phyloP scores from a whole-genome alignment of 2,113 vertebrate genomes.

The Toxotes chatareus region DNA sequence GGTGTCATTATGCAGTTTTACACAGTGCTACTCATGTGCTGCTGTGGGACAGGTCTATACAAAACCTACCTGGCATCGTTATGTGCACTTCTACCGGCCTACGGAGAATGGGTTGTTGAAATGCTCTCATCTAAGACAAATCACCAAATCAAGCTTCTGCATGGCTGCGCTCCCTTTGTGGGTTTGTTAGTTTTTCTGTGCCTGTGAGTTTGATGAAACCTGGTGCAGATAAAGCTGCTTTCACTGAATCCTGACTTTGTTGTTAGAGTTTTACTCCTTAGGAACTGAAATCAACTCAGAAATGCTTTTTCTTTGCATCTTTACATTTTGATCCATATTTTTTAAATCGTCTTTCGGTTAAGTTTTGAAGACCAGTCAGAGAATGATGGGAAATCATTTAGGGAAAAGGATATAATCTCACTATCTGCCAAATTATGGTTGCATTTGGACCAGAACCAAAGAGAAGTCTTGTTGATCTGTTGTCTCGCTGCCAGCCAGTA shows the following conservation, averaged over 20 bases:
- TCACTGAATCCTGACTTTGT: constrained; percentile 8
- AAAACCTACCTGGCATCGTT: constrained; percentile 25
- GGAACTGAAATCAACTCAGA: not conserved
- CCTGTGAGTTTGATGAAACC: constrained; percentile 29
- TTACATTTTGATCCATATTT: constrained; percentile 29
- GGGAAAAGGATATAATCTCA: constrained; percentile 12
- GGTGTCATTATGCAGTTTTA: constrained; percentile 36
- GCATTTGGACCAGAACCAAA: constrained; percentile 54
- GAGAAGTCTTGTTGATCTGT: constrained; percentile 42
- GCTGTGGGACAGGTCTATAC: constrained; percentile 19
- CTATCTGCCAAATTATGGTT: constrained; percentile 30
- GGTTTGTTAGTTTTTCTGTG: constrained; percentile 33
- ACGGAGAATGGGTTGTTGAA: constrained; percentile 1
- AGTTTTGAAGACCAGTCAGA: constrained; percentile 15
- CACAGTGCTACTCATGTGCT: constrained; percentile 15
- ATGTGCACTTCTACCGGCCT: not conserved
- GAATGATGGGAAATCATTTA: constrained; percentile 36
- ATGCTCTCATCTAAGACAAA: constrained; percentile 26
- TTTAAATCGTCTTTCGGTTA: constrained; percentile 14
- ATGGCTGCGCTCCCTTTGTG: not conserved
- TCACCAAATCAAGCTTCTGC: not conserved
- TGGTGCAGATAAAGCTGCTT: constrained; percentile 8
- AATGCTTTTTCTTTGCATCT: constrained; percentile 1
- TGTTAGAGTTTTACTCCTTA: not conserved
- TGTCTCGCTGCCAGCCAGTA: constrained; percentile 55